Evolutionary conservation across 2,797 vertebrate genomes (phyloP), one percentile per base, ranked within the genome.

Genomic region (Danio albolineatus): DNA sequence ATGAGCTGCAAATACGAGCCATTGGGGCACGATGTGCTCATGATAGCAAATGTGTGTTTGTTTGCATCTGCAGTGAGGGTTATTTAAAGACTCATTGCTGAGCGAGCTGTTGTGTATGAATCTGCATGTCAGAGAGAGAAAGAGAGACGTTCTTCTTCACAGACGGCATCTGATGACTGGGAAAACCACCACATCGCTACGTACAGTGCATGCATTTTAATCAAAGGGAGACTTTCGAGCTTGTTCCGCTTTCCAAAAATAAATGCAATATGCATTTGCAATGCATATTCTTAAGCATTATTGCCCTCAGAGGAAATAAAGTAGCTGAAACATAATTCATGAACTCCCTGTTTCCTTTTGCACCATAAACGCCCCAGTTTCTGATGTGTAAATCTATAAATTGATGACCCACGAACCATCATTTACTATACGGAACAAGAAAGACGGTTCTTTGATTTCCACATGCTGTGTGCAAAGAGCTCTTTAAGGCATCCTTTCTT

Each of bases 21-120:
- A 41, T 21, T 4, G 39, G 59, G 57, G 56, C 46, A 19, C 48
- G 17, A 60, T 72, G 5, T 51, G 59, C 64, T 83, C 12, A 4
- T 7, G 28, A 61, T 61, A 69, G 72, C 36, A 12, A 43, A 53
- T 28, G 54, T 76, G 66, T 62, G 46, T 70, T 59, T 81, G 72
- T 66, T 56, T 73, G 70, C 38, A 48, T 59, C 49, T 78, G 44
- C 51, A 13, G 67, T 21, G 43, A 70, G 48, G 59, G 59, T 73
- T 79, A 79, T 79, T 79, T 79, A 79, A 73, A 79, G 77, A 53
- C 56, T 53, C 14, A 17, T 38, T 60, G 73, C 54, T 14, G 59
- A n/a, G 48, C 21, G 14, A 36, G 57, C 19, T 49, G 28, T 38
- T 76, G 43, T 60, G 48, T 71, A 69, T 64, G 56, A 28, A 38